phyloP scores from a whole-genome alignment of 2,888 invertebrate species.

The Volucella inflata region DNA sequence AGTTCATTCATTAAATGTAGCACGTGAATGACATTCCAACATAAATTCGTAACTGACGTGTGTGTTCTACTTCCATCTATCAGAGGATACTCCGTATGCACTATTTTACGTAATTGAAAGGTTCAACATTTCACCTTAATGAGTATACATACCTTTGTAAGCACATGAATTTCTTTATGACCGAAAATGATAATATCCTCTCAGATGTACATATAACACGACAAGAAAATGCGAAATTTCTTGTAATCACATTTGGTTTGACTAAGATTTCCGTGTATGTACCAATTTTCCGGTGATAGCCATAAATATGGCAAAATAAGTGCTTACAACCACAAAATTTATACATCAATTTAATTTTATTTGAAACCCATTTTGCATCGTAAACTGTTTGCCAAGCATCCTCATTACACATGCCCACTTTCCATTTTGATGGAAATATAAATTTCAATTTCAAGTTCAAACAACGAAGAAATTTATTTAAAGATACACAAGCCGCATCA shows the following conservation, averaged over 20 bases:
- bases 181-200: background rate
- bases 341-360: conserved; percentile 22
- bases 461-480: conserved; percentile 66
- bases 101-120: conserved; percentile 31
- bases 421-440: conserved; percentile 46
- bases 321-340: background rate
- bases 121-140: no score
- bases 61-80: conserved; percentile 2
- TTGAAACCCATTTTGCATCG: background rate
- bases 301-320: background rate
- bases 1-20: conserved; percentile 39
- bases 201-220: background rate
- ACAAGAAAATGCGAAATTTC: background rate
- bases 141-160: conserved; percentile 14
- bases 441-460: conserved; percentile 71
- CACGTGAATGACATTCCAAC: conserved; percentile 41
- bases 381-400: conserved; percentile 44
- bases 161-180: conserved; percentile 2
- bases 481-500: conserved; percentile 40
- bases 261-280: no score
- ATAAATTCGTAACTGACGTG: conserved; percentile 27
- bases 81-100: conserved; percentile 12
- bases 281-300: no score
- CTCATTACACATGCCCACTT: conserved; percentile 51
- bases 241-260: conserved; percentile 20